These are phyloP conservation scores for Arnoldichthys spilopterus DNA, from an alignment of 2,797 vertebrate species.

Conservation along the genomic window DNA sequence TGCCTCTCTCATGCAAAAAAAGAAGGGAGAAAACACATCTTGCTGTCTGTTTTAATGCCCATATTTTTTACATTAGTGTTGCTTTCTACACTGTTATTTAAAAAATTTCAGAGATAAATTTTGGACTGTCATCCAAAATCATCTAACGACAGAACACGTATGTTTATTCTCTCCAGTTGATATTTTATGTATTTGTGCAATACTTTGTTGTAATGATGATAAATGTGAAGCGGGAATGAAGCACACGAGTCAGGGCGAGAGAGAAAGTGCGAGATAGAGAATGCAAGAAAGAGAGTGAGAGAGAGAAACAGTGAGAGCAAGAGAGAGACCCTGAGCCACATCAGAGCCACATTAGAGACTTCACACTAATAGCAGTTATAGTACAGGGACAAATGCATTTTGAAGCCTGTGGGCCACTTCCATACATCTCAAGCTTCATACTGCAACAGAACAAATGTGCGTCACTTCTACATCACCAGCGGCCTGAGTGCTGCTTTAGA, in stretches of 20 bases:
- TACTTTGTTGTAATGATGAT: neutral
- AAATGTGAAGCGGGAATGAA: neutral
- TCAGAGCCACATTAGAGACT: neutral
- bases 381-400: slow-evolving; percentile 28
- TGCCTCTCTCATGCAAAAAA: neutral
- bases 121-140: neutral
- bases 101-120: neutral
- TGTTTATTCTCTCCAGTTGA: neutral
- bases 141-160: slow-evolving; percentile 7
- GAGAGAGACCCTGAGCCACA: neutral
- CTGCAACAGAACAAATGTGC: slow-evolving; percentile 11
- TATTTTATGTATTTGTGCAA: neutral
- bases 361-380: slow-evolving; percentile 36
- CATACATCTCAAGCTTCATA: slow-evolving; percentile 16
- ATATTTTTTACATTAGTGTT: neutral
- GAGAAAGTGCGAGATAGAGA: neutral
- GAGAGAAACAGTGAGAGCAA: neutral
- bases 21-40: neutral
- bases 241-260: neutral
- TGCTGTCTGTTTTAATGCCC: neutral
- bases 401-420: slow-evolving; percentile 16
- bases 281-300: neutral
- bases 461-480: slow-evolving; percentile 39
- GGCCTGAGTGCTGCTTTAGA: slow-evolving; percentile 43
- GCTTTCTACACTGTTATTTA: neutral